Base-by-base conservation (phyloP, 2,797 vertebrate species). In the Eidolon dupreanum region DNA sequence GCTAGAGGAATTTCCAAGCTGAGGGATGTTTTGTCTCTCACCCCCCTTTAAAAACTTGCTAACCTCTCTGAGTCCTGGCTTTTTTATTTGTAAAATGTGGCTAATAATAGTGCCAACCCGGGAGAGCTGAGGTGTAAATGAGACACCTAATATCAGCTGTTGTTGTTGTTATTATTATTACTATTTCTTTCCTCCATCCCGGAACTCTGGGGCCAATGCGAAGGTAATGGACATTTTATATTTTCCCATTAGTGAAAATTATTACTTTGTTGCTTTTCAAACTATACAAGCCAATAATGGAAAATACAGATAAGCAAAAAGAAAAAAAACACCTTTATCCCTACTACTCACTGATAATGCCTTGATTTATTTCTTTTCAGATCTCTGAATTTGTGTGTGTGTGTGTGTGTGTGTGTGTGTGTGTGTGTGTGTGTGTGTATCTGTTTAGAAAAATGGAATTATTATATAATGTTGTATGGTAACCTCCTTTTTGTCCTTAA, bases 1-100 rank as follows among this genome's bases (percentile, higher is more conserved):
- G 77, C 24, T 75, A 92, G 38, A 94, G 90, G 90, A 95, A 63
- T 97, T 96, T 96, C 90, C 71, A 92, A 92, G 89, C 38, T 3
- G 36, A 85, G 66, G 68, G 84, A 65, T 43, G 36, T 87, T 95
- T 93, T 19, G 0, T 59, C 26, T 26, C 57, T 5, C 81, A 9
- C 4, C 4, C 4, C 1, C 9, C 33, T 59, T 94, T 51, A 55
- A 55, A 89, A 95, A 86, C 66, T 94, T 75, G 43, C 81, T 92
- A 73, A 78, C 74, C 46, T 96, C 41, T 53, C 36, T 33, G 51
- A 83, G 92, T 53, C 89, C 77, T 15, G 36, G 77, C 77, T 89
- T 93, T 68, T 77, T 82, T 71, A 17, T 89, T 95, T 94, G 65
- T 96, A 77, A 90, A 90, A 86, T 59, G 73, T 85, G 79, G 66